Base-by-base conservation (phyloP, 2,888 invertebrate species). In the Folsomia manolachei region DNA sequence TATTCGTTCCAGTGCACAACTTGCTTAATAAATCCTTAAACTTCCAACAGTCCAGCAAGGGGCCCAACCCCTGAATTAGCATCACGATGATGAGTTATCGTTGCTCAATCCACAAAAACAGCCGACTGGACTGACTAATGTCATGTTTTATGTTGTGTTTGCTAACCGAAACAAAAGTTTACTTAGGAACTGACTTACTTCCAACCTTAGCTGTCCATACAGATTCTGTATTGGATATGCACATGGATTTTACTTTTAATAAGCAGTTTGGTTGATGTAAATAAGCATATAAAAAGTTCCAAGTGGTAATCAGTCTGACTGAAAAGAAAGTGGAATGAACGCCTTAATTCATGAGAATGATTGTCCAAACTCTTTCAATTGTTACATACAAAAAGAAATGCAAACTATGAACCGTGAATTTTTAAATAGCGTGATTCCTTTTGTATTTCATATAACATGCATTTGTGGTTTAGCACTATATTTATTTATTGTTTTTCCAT, bases 401-500 rank as follows among this genome's bases (percentile, higher is more conserved):
- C 23, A 19, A 60, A 9, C 51, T 11, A 27, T 63, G 63, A 69
- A 53, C 66, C n/a, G 69, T 71, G 74, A 71, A 74, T 74, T 70
- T 74, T 74, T 71, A 61, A 71, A 39, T 68, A 61, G 62, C 69
- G 56, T 71, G 70, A 39, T 39, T 39, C 39, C n/a, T n/a, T n/a
- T n/a, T n/a, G n/a, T n/a, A n/a, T n/a, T n/a, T n/a, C n/a, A n/a
- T n/a, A n/a, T n/a, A n/a, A n/a, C n/a, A n/a, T n/a, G n/a, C n/a
- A n/a, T n/a, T n/a, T n/a, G n/a, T n/a, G n/a, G n/a, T 39, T 14
- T 14, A 14, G 39, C 39, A 39, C 39, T 14, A 39, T 39, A 39
- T 4, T 39, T 39, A 14, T 67, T 72, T 70, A 63, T 69, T 66
- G 52, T 21, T 62, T 56, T 69, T 19, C 64, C 18, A 63, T 72